Evolutionary conservation across 2,797 vertebrate species (phyloP).

Genomic region (Melanogrammus aeglefinus): DNA sequence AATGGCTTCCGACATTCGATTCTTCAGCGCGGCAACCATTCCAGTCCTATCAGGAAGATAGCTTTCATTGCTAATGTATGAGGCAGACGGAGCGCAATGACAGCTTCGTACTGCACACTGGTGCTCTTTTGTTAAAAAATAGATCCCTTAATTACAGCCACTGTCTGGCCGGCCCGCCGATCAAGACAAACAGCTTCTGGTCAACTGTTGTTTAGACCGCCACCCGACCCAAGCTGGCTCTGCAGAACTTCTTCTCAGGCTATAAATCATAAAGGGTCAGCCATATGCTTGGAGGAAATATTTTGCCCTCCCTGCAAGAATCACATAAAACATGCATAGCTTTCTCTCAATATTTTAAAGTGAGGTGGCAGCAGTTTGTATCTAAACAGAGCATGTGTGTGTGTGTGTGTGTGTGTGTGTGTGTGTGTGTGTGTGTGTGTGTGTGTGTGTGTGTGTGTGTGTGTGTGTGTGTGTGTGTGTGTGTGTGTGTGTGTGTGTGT

Average conservation of each 20-base stretch:
- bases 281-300: not conserved
- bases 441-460: not conserved
- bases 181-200: conserved; percentile 21
- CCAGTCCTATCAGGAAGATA: conserved; percentile 31
- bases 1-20: conserved; percentile 23
- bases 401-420: conserved; percentile 2
- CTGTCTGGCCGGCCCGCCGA: conserved; percentile 23
- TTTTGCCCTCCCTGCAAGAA: conserved; percentile 9
- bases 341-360: conserved; percentile 26
- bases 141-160: conserved; percentile 52
- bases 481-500: not conserved
- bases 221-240: conserved; percentile 8
- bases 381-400: not conserved
- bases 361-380: conserved; percentile 20
- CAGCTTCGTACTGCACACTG: conserved; percentile 31
- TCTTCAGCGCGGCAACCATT: conserved; percentile 20
- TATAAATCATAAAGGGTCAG: not conserved
- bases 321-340: conserved; percentile 25
- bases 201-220: not conserved
- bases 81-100: conserved; percentile 42
- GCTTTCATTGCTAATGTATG: conserved; percentile 58
- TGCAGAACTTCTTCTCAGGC: not conserved
- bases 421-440: not conserved
- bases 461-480: conserved; percentile 2
- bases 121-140: conserved; percentile 46